phyloP scores from a whole-genome alignment of 1,140 invertebrate genomes.

The Ruditapes philippinarum region DNA sequence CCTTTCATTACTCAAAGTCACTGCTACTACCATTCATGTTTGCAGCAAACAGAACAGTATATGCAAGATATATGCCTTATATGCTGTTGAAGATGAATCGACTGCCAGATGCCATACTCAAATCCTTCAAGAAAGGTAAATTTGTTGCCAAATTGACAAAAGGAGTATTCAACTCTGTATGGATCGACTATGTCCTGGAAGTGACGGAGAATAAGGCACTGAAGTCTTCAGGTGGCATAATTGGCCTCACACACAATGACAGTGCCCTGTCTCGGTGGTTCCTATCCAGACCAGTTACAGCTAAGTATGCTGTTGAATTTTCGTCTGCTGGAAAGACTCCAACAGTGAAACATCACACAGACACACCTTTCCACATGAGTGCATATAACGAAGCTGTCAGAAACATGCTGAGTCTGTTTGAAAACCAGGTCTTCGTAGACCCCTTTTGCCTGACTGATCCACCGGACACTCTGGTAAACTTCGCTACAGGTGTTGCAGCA shows the following conservation, averaged over 20 bases:
- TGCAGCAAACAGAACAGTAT: not conserved
- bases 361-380: not conserved
- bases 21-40: not conserved
- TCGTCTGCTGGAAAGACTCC: not conserved
- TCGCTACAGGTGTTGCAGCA: not conserved
- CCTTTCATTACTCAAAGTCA: not conserved
- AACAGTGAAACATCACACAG: not conserved
- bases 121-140: conserved; percentile 10
- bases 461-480: not conserved
- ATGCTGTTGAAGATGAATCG: not conserved
- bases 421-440: not conserved
- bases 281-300: not conserved
- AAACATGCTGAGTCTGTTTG: not conserved
- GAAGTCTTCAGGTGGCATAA: too few relatives aligned
- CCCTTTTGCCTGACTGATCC: not conserved
- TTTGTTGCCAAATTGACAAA: not conserved
- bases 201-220: too few relatives aligned
- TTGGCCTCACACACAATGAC: not conserved
- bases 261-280: too few relatives aligned
- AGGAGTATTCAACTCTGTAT: too few relatives aligned
- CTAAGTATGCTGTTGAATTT: not conserved
- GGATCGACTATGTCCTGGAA: too few relatives aligned
- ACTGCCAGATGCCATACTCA: too few relatives aligned
- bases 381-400: too few relatives aligned
- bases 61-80: not conserved